Percentiles rank a stretch among this genome's conserved stretches.
phyloP scores from a whole-genome alignment of 2,113 vertebrate genomes.

The western clawed frog (Xenopus tropicalis) region UCB_Xtro_10.0 CM004450.2:102183501-102184000 shows the following conservation, averaged over 20 bases:
- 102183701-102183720: slow-evolving; percentile 56
- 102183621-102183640: slow-evolving; percentile 35
- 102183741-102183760: slow-evolving; percentile 46
- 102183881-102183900: no score
- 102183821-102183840: no score
- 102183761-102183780: slow-evolving; percentile 8
- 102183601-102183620: slow-evolving; percentile 38
- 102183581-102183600: no score
- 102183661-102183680: slow-evolving; percentile 54
- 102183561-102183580: slow-evolving; percentile 29
- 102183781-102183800: neutral
- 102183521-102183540: slow-evolving; percentile 48
- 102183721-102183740: slow-evolving; percentile 61
- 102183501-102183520: slow-evolving; percentile 18
- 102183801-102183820: no score
- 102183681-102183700: slow-evolving; percentile 52
- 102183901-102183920: no score
- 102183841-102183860: no score
- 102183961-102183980: no score
- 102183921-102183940: no score
- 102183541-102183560: slow-evolving; percentile 48
- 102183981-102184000: no score
- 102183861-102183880: no score
- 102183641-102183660: slow-evolving; percentile 46
- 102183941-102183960: no score